Base-by-base conservation (phyloP, 2,888 invertebrate genomes). In the Eupithecia centaureata region DNA sequence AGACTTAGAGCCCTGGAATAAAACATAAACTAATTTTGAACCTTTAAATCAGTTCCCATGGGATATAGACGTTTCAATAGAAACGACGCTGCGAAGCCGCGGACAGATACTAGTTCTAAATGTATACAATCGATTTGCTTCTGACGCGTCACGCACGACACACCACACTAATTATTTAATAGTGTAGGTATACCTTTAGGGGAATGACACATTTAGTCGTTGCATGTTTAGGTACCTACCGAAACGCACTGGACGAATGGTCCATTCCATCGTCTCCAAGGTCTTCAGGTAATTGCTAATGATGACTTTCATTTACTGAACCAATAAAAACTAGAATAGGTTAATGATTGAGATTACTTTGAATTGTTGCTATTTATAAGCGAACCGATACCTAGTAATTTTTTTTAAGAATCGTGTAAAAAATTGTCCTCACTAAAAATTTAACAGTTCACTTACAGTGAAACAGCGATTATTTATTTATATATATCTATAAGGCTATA, bases 251-350 rank as follows among this genome's bases (percentile, higher is more conserved):
- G 65, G 71, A 71, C 74, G 25, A 73, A 73, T 75, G 72, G 69
- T 69, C 64, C 74, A 79, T 76, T 18, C 61, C 64, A 54, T 67
- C 65, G 60, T 68, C 67, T 70, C 60, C 82, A 82, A 83, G 82
- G 84, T 69, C 75, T 33, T 15, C 0, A 38, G 27, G 68, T 76
- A 79, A 81, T 78, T 79, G 72, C 63, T 65, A 63, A 77, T 72
- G 79, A 84, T 83, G 83, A 84, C 83, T 83, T 84, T 83, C 83
- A 79, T 83, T 81, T 78, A 77, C 30, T 72, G 68, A 69, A 70
- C 15, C 57, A 67, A 60, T 62, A 82, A 79, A 81, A 83, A 83
- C 79, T 10, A 58, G 61, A 67, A 66, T 69, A 65, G 52, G 33
- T 47, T 13, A 32, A 58, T 13, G 18, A 47, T 64, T 42, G 27